A percentile compares a stretch with the other conserved stretches of the same genome.
These are phyloP conservation scores for Ridgeia piscesae DNA, from an alignment of 1,140 invertebrate species.

Conservation along the genomic window DNA sequence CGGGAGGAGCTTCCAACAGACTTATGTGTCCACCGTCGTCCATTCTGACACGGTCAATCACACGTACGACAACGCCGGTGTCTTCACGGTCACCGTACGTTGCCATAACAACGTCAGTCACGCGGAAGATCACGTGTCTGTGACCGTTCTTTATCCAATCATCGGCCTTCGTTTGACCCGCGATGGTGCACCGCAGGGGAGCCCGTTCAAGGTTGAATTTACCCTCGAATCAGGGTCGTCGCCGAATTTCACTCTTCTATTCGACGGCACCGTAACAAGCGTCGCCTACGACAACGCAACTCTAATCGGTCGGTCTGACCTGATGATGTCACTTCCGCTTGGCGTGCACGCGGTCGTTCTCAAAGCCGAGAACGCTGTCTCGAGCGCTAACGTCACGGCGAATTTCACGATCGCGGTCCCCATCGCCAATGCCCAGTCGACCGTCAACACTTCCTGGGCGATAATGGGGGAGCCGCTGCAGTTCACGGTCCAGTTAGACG, in stretches of 20 bases:
- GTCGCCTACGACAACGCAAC: background rate
- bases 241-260: background rate
- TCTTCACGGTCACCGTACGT: background rate
- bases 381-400: background rate
- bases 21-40: background rate
- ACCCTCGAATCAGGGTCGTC: background rate
- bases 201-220: background rate
- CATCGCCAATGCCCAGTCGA: background rate
- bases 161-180: background rate
- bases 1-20: background rate
- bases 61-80: background rate
- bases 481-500: background rate
- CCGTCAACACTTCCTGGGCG: background rate
- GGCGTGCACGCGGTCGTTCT: background rate
- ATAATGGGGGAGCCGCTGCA: background rate
- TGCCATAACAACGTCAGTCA: background rate
- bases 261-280: background rate
- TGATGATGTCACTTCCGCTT: background rate
- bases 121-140: background rate
- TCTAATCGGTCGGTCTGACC: background rate
- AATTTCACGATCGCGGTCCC: background rate
- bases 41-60: background rate
- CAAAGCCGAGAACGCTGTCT: background rate
- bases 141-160: background rate
- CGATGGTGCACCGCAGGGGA: background rate